phyloP scores from a whole-genome alignment of 2,888 invertebrate species.

The Oeneis ivallda region DNA sequence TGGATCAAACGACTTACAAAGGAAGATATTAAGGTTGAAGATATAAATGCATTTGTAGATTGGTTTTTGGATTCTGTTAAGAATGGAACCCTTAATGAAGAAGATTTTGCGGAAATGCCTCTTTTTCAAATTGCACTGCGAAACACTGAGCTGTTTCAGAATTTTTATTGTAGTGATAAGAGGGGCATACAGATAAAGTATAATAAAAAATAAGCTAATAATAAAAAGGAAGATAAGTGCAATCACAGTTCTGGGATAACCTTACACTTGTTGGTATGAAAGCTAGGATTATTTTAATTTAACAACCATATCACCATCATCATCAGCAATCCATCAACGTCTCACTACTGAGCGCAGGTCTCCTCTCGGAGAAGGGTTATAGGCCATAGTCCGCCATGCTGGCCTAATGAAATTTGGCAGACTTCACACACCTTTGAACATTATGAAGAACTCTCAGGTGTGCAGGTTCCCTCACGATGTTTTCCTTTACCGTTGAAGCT shows the following conservation, averaged over 20 bases:
- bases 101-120: constrained; percentile 45
- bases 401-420: no score
- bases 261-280: no score
- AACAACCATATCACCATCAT: no score
- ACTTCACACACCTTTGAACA: no score
- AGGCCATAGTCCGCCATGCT: no score
- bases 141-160: background rate
- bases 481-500: no score
- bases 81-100: constrained; percentile 38
- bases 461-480: no score
- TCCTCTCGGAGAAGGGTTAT: no score
- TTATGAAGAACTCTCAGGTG: no score
- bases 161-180: constrained; percentile 5
- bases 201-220: background rate
- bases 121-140: background rate
- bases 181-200: background rate
- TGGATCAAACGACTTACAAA: constrained; percentile 44
- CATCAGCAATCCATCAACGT: no score
- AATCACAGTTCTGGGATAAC: background rate
- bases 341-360: no score
- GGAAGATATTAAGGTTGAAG: constrained; percentile 38
- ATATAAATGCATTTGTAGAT: constrained; percentile 43
- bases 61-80: constrained; percentile 47
- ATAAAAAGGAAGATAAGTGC: background rate
- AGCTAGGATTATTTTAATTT: no score